These are phyloP conservation scores for Nanorana parkeri DNA, from an alignment of 2,113 vertebrate species.

Conservation along the genomic window DNA sequence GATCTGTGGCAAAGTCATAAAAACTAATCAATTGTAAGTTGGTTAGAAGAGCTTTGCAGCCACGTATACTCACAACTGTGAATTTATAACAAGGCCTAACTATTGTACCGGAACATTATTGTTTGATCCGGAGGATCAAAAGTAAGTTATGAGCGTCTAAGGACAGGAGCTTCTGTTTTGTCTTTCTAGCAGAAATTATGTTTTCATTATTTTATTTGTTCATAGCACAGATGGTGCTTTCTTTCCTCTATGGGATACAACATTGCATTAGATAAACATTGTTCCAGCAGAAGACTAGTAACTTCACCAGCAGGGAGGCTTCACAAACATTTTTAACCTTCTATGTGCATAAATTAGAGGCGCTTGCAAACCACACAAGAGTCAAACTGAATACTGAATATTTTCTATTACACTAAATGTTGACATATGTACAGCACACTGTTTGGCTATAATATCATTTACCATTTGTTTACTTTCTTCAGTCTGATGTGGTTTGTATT, in stretches of 20 bases:
- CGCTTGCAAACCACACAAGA: not conserved
- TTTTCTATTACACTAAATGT: not conserved
- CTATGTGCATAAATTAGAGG: slow-evolving; percentile 22
- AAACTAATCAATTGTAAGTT: slow-evolving; percentile 43
- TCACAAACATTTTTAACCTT: slow-evolving; percentile 38
- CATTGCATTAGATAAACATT: slow-evolving; percentile 39
- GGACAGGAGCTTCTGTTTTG: slow-evolving; percentile 38
- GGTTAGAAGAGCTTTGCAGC: slow-evolving; percentile 23
- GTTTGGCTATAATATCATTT: not conserved
- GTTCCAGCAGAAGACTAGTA: slow-evolving; percentile 20
- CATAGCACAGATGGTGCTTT: slow-evolving; percentile 47
- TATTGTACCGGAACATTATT: slow-evolving; percentile 13
- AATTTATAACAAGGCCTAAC: slow-evolving; percentile 27
- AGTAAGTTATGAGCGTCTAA: slow-evolving; percentile 23
- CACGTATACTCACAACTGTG: slow-evolving; percentile 34
- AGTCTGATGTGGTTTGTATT: not conserved
- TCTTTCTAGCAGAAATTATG: slow-evolving; percentile 22
- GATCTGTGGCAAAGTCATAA: slow-evolving; percentile 44
- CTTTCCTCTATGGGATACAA: slow-evolving; percentile 44
- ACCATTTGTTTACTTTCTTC: not conserved
- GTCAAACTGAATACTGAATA: not conserved
- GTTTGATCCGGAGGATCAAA: slow-evolving; percentile 36
- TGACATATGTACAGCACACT: not conserved
- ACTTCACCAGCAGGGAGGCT: slow-evolving; percentile 12
- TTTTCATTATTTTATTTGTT: slow-evolving; percentile 45